Evolutionary conservation across 1,140 invertebrate species (phyloP), one percentile per base, ranked within the genome.

Genomic region (Atta cephalotes): DNA sequence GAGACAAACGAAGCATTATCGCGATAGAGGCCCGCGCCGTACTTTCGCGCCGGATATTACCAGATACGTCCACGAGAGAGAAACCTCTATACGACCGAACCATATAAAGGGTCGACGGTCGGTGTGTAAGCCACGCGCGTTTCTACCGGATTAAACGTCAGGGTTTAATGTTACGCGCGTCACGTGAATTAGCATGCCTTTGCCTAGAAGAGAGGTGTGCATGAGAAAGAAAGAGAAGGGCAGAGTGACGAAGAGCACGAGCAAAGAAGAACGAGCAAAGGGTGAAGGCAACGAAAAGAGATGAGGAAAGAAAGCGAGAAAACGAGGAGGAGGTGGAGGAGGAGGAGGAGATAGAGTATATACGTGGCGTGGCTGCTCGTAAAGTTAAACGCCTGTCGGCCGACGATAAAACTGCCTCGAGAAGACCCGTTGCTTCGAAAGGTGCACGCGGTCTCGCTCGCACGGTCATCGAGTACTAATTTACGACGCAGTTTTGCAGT

Each of bases 311-410:
- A 72, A 68, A 72, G 66, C n/a, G 72, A 31, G 18, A 82, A 63
- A 39, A 81, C 31, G 35, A 39, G 35, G 35, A 7, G 35, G 35
- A 35, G 35, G 35, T 0, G 35, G 35, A 0, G 35, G 45, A 35
- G 71, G 66, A 18, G 85, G 70, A 79, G 60, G 84, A 82, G 70
- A 84, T 88, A 65, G 78, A 88, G 89, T 74, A 86, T 77, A 88
- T 90, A 88, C 85, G 88, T 91, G 92, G 92, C 91, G 91, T 91
- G 93, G 93, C 90, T 89, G 93, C 85, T 95, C 94, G 94, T 95
- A 95, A 95, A 95, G 92, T 94, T 94, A 93, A 94, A 93, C 91
- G 93, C 92, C 92, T 94, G 94, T 95, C 93, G 93, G 92, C 90
- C 92, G 90, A 92, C 93, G 92, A 94, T 94, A 94, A 94, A 94